Base-by-base conservation (phyloP, 2,113 vertebrate species). In the Ascaphus truei region DNA sequence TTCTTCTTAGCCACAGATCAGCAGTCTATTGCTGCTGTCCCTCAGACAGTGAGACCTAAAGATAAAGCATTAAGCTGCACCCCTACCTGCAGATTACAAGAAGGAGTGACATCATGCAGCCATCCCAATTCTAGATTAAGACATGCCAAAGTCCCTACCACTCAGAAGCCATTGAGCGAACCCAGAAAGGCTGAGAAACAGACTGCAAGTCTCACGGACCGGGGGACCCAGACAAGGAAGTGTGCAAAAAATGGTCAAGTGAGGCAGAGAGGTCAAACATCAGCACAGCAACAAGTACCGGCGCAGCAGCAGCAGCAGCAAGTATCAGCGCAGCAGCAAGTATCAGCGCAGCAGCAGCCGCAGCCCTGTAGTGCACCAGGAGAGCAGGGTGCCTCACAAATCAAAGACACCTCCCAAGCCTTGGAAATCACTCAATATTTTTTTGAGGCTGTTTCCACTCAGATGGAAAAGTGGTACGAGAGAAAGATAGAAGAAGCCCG, bases 381-480 rank as follows among this genome's bases (percentile, higher is more conserved):
- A 1, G 66, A 80, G 2, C 76, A 74, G 0, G 37, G 80, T 0
- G 82, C 78, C 13, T 72, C 87, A 3, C 84, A 83, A 0, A 64
- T 81, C 62, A 84, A 75, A 73, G 92, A 92, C 47, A 86, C 89
- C 52, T 85, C 92, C 57, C 94, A 96, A 25, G 94, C 95, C 0
- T 82, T 96, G 76, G 94, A 98, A 86, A 93, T 98, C 23, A 98
- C 96, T 0, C 96, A 98, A 87, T 93, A 93, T 76, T 98, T 98
- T 79, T 98, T 99, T 0, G 94, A 99, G 86, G 93, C 95, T 0
- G 93, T 98, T 68, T 96, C 96, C 2, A 89, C 90, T 0, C 96
- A 99, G 85, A 96, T 99, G 95, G 96, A 98, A 83, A 95, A 91
- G 80, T 98, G 96, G 96, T 99, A 99, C 0, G 94, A 98, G 36